Base-by-base conservation (phyloP, 2,113 vertebrate species). In the Apeltes quadracus region DNA sequence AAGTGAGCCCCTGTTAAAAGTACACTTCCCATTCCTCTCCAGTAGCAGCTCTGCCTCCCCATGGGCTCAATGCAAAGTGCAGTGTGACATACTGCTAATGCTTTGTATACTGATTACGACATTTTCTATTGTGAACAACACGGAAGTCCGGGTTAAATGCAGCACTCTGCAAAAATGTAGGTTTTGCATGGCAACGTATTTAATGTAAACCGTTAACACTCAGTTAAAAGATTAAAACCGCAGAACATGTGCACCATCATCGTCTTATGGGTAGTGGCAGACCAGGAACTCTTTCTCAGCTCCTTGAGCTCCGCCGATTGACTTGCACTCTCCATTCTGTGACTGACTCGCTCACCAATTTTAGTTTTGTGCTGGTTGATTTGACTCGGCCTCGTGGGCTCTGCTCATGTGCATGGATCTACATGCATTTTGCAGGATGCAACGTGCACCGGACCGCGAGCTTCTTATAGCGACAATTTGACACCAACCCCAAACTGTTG, bases 21-120 rank as follows among this genome's bases (percentile, higher is more conserved):
- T 4, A 5, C 41, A 63, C 59, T 76, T 78, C 74, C 51, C 3
- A 12, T 69, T 72, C 22, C 20, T 54, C 78, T 81, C 22, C 27
- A 32, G 57, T 51, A 57, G 14, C 25, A 59, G 72, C 16, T 9
- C 65, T 84, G 75, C 83, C 85, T 71, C 84, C 69, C 71, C 79
- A 61, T 86, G 79, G 79, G n/a, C 46, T 32, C 32, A 12, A 48
- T 4, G 22, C 59, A 13, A 63, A 79, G 29, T 18, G 5, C 69
- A 59, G 23, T 39, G 2, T 25, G 8, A 54, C 10, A 1, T 20
- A 3, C 7, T 56, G 7, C 6, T 43, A 57, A 14, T 39, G 0
- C 6, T 65, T 64, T 50, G 20, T n/a, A 48, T 58, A 16, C 32
- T 3, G 20, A n/a, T 22, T 3, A 29, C 23, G 9, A 11, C 7